Conservation (phyloP, 2,888 invertebrate genomes). For the Drosophila ustulata region DNA sequence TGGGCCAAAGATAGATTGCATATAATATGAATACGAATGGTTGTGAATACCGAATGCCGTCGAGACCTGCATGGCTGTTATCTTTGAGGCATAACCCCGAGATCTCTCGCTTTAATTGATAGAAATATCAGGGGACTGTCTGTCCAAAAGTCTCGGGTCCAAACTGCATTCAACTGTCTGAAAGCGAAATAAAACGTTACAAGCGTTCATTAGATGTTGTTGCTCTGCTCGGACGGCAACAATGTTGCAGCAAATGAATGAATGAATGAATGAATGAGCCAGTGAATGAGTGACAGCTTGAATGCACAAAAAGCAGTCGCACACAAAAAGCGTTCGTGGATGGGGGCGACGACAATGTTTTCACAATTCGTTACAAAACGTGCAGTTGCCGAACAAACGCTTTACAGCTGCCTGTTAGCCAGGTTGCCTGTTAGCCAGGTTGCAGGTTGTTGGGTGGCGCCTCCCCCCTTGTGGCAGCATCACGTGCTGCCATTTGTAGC, state of each 20-base stretch:
- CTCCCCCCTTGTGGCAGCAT: conserved; percentile 32
- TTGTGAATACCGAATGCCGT: conserved; percentile 20
- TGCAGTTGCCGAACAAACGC: conserved; percentile 55
- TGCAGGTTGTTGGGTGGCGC: conserved; percentile 10
- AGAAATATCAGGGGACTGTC: conserved; percentile 56
- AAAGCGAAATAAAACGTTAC: conserved; percentile 52
- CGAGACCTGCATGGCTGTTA: conserved; percentile 17
- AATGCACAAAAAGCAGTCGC: conserved; percentile 65
- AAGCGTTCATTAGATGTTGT: conserved; percentile 67
- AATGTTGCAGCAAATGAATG: conserved; percentile 78
- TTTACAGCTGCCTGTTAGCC: conserved; percentile 12
- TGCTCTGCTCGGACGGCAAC: conserved; percentile 49
- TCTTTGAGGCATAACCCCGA: conserved; percentile 15
- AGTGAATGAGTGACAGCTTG: conserved; percentile 51
- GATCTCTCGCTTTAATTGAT: conserved; percentile 73
- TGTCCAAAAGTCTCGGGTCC: not conserved
- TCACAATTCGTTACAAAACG: conserved; percentile 71
- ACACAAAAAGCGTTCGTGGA: not conserved
- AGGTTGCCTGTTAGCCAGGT: not conserved
- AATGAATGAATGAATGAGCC: conserved; percentile 43
- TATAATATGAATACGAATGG: conserved; percentile 27
- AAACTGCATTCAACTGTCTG: not conserved
- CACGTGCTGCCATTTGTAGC: conserved; percentile 74
- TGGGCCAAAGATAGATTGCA: conserved; percentile 55
- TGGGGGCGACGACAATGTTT: conserved; percentile 65